Conservation (phyloP, 2,797 vertebrate species). For the Uromys caudimaculatus region DNA sequence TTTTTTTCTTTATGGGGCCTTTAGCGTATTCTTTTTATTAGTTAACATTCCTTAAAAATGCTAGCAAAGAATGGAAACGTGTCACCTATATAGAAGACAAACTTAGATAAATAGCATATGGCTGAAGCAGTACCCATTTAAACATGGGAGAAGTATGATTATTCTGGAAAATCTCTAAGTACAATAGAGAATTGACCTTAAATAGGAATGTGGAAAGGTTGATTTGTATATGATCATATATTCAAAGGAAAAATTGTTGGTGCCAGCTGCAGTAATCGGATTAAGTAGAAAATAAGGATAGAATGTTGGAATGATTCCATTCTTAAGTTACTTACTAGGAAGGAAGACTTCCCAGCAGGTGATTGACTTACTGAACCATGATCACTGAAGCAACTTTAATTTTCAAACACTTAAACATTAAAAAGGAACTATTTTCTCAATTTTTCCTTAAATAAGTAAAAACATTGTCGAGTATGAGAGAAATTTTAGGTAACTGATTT, state of each 20-base stretch:
- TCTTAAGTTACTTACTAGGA: not conserved
- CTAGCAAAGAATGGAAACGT: too few relatives aligned
- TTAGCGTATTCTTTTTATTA: not conserved
- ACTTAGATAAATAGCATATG: too few relatives aligned
- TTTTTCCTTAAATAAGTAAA: not conserved
- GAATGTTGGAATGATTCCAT: too few relatives aligned
- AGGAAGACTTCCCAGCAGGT: too few relatives aligned
- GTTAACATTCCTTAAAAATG: not conserved
- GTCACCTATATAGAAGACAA: not conserved
- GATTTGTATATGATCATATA: not conserved
- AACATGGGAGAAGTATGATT: not conserved
- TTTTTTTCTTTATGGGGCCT: not conserved
- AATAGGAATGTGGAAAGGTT: not conserved
- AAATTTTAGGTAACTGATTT: not conserved
- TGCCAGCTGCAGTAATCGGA: not conserved
- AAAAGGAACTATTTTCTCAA: not conserved
- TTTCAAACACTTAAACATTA: not conserved
- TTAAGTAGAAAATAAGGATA: not conserved
- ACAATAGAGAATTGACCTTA: not conserved
- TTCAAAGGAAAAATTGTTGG: not conserved
- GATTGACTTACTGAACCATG: not conserved
- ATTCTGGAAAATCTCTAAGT: not conserved
- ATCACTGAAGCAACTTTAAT: not conserved
- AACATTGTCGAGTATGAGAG: fast-evolving
- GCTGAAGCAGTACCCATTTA: not conserved